Evolutionary conservation across 2,797 vertebrate genomes (phyloP), one percentile per base, ranked within the genome.

Genomic region (Sebastes steindachneri): DNA sequence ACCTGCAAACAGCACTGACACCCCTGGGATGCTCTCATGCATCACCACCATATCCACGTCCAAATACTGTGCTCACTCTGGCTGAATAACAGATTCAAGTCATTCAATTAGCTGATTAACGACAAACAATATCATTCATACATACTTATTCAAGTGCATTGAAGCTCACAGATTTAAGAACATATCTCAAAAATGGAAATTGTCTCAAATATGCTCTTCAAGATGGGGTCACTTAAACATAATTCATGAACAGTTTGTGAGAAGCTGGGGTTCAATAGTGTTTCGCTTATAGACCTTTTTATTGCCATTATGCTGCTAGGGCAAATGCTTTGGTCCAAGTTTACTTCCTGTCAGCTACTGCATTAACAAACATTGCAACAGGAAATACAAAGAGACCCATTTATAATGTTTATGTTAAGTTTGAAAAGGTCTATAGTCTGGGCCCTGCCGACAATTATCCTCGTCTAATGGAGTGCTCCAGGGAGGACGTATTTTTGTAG

Each of bases 1-100:
- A 83, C 77, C 77, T 89, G 80, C 93, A 96, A 95, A 96, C 90
- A 94, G 60, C 15, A 4, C 23, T 68, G 81, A 90, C 64, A 72
- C 63, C 68, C 33, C 26, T 17, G 53, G 54, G 80, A 51, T 53
- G 9, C 14, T 64, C 68, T 60, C 69, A 57, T 37, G 4, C 53
- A 59, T 68, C 71, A 80, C 35, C 37, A 41, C 41, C 7, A 17
- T 53, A 54, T 54, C 59, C 19, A 7, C 15, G 3, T 54, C 25
- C 29, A 76, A 37, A 84, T 10, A 31, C 62, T 48, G n/a, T 51
- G 9, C 54, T n/a, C 23, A 64, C 53, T 48, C 21, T 75, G 35
- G 4, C 26, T 15, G 19, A 45, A 29, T 55, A 65, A 68, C 37
- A 65, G 1, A 68, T 45, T 51, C 7, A 67, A 53, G 7, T 74